Base-by-base conservation (phyloP, 2,113 vertebrate species). In the Pachycephala philippinensis region DNA sequence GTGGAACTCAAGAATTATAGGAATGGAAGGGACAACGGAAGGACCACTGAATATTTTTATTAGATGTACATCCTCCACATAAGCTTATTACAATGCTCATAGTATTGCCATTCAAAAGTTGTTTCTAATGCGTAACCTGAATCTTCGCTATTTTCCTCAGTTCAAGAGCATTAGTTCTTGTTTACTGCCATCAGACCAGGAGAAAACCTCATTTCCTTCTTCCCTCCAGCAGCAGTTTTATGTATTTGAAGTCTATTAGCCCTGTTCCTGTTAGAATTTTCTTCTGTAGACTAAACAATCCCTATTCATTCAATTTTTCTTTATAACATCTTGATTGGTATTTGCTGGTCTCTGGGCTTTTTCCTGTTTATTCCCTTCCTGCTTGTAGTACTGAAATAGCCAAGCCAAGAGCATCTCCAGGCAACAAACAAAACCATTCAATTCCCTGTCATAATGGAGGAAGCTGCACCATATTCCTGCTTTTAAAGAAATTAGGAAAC, bases 231-330 rank as follows among this genome's bases (percentile, higher is more conserved):
- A 91, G 52, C 63, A 91, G 7, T 24, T 95, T 75, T 63, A 85
- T 60, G 16, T 82, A 56, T 89, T 91, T 93, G 69, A 82, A 79
- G 65, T 47, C 70, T 75, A 84, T 66, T 63, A 64, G 15, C 33
- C 35, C 19, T 60, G n/a, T 85, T 94, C 57, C 57, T 22, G 1
- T 30, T 75, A 71, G 39, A 66, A 44, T 89, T 87, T 56, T 70
- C 52, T 75, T 75, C 69, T 75, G 37, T 68, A 89, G 87, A 93
- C 56, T 87, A 94, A 93, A 91, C 69, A 95, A 91, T n/a, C 37
- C 12, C 24, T 44, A 50, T 56, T 75, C 53, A 71, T 87, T 87
- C 56, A 75, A 15, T 79, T 93, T 89, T 76, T 87, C 65, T 79
- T 78, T 61, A 60, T 50, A 70, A 22, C 2, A 3, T 89, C 81